These are phyloP conservation scores for Chrysolina oricalcia DNA, from an alignment of 2,888 invertebrate genomes.

Conservation along the genomic window DNA sequence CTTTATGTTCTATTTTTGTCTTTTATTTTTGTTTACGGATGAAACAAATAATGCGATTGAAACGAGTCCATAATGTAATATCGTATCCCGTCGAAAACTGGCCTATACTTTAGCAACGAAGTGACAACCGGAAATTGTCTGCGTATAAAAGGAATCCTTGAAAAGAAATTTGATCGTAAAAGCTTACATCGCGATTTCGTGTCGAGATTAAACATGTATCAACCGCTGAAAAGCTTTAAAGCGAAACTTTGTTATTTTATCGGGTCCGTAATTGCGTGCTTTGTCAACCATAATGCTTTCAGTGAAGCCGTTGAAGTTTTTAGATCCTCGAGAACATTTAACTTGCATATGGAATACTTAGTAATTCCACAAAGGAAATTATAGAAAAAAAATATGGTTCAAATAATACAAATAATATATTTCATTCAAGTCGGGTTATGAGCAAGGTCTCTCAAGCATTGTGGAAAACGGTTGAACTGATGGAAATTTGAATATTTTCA, in stretches of 20 bases:
- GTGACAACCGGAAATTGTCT: neutral
- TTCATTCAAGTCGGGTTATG: too few relatives aligned
- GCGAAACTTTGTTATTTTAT: neutral
- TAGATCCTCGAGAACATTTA: neutral
- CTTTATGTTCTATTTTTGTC: too few relatives aligned
- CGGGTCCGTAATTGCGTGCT: neutral
- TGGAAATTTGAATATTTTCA: too few relatives aligned
- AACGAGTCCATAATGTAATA: too few relatives aligned
- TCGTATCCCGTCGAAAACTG: conserved; percentile 21
- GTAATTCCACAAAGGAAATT: neutral
- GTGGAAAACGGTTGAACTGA: too few relatives aligned
- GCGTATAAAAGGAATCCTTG: neutral
- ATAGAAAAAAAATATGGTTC: neutral
- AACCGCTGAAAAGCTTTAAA: neutral
- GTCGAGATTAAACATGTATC: neutral
- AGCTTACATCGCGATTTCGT: neutral
- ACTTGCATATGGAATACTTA: neutral
- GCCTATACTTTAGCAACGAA: neutral
- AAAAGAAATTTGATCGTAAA: neutral
- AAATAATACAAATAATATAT: neutral
- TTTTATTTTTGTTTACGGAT: too few relatives aligned
- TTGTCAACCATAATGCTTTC: conserved; percentile 10
- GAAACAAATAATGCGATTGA: too few relatives aligned
- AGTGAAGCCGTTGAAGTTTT: neutral
- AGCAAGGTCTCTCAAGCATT: too few relatives aligned